Percentiles rank a stretch among this genome's conserved stretches.
These are phyloP conservation scores for Saturnia pavonia DNA, from an alignment of 2,888 invertebrate genomes.

Conservation along the genomic window DNA sequence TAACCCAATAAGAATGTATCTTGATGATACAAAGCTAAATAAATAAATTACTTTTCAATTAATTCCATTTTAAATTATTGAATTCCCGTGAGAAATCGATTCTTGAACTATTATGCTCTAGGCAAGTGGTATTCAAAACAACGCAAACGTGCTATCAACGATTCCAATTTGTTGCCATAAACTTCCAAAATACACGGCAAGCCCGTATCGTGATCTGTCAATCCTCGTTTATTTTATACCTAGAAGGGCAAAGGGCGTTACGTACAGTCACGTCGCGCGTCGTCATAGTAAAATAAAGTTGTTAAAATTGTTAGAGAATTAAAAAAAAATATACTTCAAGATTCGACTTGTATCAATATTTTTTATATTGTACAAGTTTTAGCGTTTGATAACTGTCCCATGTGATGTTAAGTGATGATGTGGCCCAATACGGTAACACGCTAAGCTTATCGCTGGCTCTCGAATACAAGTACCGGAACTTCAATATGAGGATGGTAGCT, in stretches of 20 bases:
- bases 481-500: too few relatives aligned
- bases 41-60: background rate
- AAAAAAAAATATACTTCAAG: too few relatives aligned
- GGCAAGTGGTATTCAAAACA: background rate
- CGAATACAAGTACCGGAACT: too few relatives aligned
- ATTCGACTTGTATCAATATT: too few relatives aligned
- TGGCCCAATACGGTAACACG: too few relatives aligned
- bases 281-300: too few relatives aligned
- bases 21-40: background rate
- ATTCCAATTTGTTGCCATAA: conserved; percentile 4
- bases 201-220: conserved; percentile 11
- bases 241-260: conserved; percentile 6
- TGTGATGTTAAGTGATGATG: too few relatives aligned
- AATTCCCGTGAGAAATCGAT: background rate
- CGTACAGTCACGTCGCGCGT: conserved; percentile 1
- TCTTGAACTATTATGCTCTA: background rate
- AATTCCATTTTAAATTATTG: background rate
- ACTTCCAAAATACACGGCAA: conserved; percentile 10
- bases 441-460: too few relatives aligned
- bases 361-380: too few relatives aligned
- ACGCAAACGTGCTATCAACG: background rate
- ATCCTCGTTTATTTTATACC: background rate
- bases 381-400: too few relatives aligned
- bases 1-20: background rate
- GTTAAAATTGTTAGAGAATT: too few relatives aligned